A percentile compares a stretch with the other conserved stretches of the same genome.
These are phyloP conservation scores for Acanthisitta chloris DNA, from an alignment of 2,113 vertebrate species.

Conservation along the genomic window DNA sequence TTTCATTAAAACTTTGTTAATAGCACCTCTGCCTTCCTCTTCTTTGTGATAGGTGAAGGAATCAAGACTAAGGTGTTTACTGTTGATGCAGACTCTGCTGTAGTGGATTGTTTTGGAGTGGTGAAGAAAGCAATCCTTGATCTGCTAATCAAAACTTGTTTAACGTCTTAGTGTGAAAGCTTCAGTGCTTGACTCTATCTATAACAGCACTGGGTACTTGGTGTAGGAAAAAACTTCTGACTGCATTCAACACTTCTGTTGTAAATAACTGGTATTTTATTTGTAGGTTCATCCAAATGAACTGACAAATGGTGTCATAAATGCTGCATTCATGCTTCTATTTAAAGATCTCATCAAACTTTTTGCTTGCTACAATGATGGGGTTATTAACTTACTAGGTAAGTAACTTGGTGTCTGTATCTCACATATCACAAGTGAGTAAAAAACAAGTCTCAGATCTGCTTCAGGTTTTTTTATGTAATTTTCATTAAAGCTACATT, in stretches of 20 bases:
- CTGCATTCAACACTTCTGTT: background rate
- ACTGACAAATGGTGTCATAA: conserved; percentile 93
- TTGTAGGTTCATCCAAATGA: conserved; percentile 91
- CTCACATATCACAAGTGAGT: background rate
- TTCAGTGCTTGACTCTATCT: background rate
- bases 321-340: conserved; percentile 93
- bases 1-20: background rate
- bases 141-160: background rate
- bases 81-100: background rate
- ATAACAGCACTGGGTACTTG: background rate
- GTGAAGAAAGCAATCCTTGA: background rate
- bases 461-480: background rate
- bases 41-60: background rate
- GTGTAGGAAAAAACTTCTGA: background rate
- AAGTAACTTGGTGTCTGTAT: conserved; percentile 9
- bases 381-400: conserved; percentile 97
- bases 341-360: conserved; percentile 99
- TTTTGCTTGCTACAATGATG: conserved; percentile 98
- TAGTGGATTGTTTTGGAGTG: background rate
- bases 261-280: conserved; percentile 20
- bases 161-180: background rate
- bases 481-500: background rate
- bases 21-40: background rate
- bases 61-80: background rate
- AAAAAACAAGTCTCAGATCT: background rate